These are phyloP conservation scores for Sarcophilus harrisii DNA, from an alignment of 2,797 vertebrate genomes.

Conservation along the genomic window DNA sequence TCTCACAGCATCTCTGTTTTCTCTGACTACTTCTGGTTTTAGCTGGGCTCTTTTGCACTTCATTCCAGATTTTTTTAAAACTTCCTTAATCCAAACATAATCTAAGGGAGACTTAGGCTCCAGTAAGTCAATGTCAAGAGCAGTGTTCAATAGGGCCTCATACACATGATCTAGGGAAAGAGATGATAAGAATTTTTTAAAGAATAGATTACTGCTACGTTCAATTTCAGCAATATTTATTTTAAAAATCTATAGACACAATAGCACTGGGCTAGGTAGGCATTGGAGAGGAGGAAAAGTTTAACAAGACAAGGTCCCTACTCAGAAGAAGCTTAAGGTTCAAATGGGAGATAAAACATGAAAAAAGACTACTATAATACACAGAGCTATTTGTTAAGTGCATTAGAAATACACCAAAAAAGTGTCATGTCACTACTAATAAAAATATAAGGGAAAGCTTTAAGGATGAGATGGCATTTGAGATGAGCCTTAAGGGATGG, in stretches of 20 bases:
- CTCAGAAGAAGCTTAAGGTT: not conserved
- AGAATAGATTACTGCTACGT: slow-evolving; percentile 32
- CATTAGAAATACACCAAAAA: not conserved
- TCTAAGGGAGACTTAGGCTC: slow-evolving; percentile 87
- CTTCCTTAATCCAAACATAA: slow-evolving; percentile 90
- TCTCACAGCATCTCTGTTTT: slow-evolving; percentile 89
- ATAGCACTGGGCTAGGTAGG: not conserved
- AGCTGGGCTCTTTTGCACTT: slow-evolving; percentile 91
- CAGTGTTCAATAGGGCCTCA: slow-evolving; percentile 90
- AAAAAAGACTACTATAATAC: not conserved
- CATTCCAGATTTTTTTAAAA: slow-evolving; percentile 92
- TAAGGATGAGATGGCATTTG: not conserved
- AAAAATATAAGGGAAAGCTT: not conserved
- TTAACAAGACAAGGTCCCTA: not conserved
- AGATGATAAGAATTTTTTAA: slow-evolving; percentile 55
- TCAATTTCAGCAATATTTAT: not conserved
- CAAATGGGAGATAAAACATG: not conserved
- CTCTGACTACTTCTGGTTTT: slow-evolving; percentile 84
- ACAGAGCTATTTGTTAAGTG: not conserved
- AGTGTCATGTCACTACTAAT: not conserved
- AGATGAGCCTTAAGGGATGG: not conserved
- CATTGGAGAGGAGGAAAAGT: not conserved
- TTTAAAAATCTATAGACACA: not conserved
- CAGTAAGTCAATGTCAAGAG: slow-evolving; percentile 86
- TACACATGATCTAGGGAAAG: slow-evolving; percentile 88